These are phyloP conservation scores for Dermochelys coriacea DNA, from an alignment of 2,797 vertebrate species.

Conservation along the genomic window DNA sequence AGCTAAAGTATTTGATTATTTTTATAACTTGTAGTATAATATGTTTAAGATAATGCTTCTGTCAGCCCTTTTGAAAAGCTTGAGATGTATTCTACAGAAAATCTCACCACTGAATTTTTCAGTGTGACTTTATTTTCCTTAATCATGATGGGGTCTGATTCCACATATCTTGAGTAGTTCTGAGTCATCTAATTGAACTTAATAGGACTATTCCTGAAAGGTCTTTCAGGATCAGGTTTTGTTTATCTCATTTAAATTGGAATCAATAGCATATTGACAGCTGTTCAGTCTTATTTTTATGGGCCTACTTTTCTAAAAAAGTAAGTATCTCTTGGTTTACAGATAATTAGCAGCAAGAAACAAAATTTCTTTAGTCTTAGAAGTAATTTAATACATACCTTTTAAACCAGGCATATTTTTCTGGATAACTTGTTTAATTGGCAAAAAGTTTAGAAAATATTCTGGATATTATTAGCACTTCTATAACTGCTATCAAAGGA, in stretches of 20 bases:
- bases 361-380: neutral
- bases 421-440: slow-evolving; percentile 17
- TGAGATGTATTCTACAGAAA: neutral
- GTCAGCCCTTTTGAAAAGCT: neutral
- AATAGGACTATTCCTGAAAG: neutral
- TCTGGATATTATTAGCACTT: neutral
- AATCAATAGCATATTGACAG: neutral
- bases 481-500: neutral
- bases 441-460: slow-evolving; percentile 42
- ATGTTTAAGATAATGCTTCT: neutral
- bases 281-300: neutral
- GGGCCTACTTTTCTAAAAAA: neutral
- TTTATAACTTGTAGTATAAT: neutral
- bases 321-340: neutral
- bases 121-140: neutral
- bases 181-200: neutral
- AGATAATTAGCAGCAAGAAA: neutral
- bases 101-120: neutral
- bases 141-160: neutral
- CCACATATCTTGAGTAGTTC: neutral
- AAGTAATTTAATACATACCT: neutral
- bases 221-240: neutral
- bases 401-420: neutral
- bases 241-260: neutral
- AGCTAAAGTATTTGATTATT: neutral